These are phyloP conservation scores for Xanthorhoe designata DNA, from an alignment of 2,888 invertebrate species.

Conservation along the genomic window DNA sequence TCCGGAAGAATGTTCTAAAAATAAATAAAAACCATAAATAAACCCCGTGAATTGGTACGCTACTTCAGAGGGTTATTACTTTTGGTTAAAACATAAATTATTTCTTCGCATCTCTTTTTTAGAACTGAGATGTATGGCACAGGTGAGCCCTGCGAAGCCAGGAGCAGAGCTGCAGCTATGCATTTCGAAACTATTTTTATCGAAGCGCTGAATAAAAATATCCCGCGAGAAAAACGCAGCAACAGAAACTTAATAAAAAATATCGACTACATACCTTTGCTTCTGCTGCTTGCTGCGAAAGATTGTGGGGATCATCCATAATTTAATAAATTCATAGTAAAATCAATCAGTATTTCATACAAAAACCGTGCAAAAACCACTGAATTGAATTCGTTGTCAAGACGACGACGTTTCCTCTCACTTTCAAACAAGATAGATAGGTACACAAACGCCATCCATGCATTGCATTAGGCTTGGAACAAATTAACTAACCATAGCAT, in stretches of 20 bases:
- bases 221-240: constrained; percentile 52
- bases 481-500: too few species aligned
- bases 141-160: constrained; percentile 44
- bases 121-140: constrained; percentile 18
- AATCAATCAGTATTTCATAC: constrained; percentile 67
- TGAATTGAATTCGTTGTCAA: constrained; percentile 79
- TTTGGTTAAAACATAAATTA: constrained; percentile 24
- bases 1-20: constrained; percentile 85
- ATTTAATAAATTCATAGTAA: constrained; percentile 78
- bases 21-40: constrained; percentile 76
- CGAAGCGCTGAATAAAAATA: constrained; percentile 66
- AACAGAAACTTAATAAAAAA: constrained; percentile 26
- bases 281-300: constrained; percentile 64
- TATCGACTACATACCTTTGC: constrained; percentile 62
- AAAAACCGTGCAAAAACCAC: constrained; percentile 67
- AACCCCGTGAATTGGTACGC: constrained; percentile 45
- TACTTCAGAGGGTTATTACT: constrained; percentile 36
- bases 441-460: too few species aligned
- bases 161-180: constrained; percentile 60
- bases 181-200: constrained; percentile 72
- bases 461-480: too few species aligned
- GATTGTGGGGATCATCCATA: constrained; percentile 78
- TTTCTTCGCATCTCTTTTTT: neutral
- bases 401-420: constrained; percentile 72
- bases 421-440: constrained; percentile 67